These are phyloP conservation scores for Centruroides vittatus DNA, from an alignment of 1,140 invertebrate genomes.

Conservation along the genomic window DNA sequence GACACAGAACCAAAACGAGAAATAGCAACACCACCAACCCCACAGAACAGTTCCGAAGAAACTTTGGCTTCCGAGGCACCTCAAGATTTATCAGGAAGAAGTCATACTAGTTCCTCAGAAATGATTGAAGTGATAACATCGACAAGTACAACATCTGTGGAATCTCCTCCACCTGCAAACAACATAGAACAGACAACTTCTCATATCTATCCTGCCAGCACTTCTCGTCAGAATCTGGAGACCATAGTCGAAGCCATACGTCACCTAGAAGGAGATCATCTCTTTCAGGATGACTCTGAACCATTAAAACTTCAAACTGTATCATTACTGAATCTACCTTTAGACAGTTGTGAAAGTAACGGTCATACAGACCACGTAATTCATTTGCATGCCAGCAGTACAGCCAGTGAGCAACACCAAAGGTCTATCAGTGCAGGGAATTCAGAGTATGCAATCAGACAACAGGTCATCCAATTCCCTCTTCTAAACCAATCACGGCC, in stretches of 20 bases:
- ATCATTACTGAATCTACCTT: not conserved
- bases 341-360: not conserved
- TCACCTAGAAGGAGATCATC: conserved; percentile 85
- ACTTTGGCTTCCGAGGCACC: not conserved
- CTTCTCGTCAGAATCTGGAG: conserved; percentile 83
- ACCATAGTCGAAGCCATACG: conserved; percentile 96
- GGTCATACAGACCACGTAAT: not conserved
- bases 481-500: conserved; percentile 14
- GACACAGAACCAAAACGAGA: too few species aligned
- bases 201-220: conserved; percentile 21
- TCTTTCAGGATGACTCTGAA: conserved; percentile 37
- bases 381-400: not conserved
- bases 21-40: too few species aligned
- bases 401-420: not conserved
- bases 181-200: not conserved
- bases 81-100: not conserved
- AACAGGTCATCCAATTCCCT: conserved; percentile 15
- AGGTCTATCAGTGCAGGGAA: not conserved
- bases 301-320: not conserved
- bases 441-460: conserved; percentile 3
- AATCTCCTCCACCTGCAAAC: not conserved
- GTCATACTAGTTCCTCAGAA: not conserved
- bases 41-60: too few species aligned
- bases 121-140: not conserved
- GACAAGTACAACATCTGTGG: not conserved